Evolutionary conservation across 1,140 invertebrate species (phyloP), one percentile per base, ranked within the genome.

Genomic region (Leptestheria dahalacensis): DNA sequence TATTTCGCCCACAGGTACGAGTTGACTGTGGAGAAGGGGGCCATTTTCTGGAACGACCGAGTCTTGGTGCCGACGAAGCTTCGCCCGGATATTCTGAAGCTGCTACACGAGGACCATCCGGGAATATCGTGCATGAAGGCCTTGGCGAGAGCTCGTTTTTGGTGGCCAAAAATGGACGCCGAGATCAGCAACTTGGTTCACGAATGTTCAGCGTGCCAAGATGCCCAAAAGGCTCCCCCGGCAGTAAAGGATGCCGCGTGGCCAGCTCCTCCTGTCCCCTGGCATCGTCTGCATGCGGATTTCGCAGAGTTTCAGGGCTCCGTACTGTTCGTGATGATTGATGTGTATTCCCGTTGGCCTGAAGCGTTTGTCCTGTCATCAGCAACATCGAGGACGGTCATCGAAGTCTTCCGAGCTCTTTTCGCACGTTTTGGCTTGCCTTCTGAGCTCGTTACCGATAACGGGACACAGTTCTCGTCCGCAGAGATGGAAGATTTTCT

Each of bases 81-180:
- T 15, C 66, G 62, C 57, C 10, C 56, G n/a, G n/a, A 63, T 23
- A 29, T 71, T 24, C 59, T 72, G 21, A 53, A 67, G 18, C 65
- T 72, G 57, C 64, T 78, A 3, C 74, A 75, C 62, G 56, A 58
- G 23, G 62, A 28, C 49, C 73, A 77, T 62, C 59, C 69, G 15
- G 74, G 73, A 1, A 66, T 74, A 4, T 66, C 67, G 46, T 69
- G 69, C 63, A 77, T 75, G 71, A 78, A 77, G 66, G 60, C 66
- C 1, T 55, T 72, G 6, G 72, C 72, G 2, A 20, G 69, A 49
- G 58, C 41, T 46, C 67, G 73, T 61, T 59, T 72, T 12, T 68
- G 68, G 65, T 78, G 73, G 72, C 70, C 70, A 15, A 62, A 66
- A 2, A 70, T 79, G 4, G 71, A 78, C 62, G 64, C 33, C 15